Evolutionary conservation across 2,888 invertebrate species (phyloP).

Genomic region (Hesperia comma): DNA sequence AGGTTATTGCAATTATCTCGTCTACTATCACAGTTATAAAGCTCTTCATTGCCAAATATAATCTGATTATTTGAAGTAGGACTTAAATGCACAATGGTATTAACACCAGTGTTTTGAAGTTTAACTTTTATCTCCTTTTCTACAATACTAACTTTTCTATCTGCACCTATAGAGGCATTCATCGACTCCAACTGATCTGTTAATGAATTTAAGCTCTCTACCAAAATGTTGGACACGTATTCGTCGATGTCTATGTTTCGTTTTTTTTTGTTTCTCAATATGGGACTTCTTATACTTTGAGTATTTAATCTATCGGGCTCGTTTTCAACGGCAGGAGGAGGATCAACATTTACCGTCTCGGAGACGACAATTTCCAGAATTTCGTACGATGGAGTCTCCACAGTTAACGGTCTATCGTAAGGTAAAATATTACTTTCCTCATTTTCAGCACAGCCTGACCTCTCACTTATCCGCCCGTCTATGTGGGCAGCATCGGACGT

Average conservation of each 20-base stretch:
- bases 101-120: conserved; percentile 76
- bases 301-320: conserved; percentile 41
- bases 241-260: conserved; percentile 71
- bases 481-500: conserved; percentile 48
- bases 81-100: conserved; percentile 77
- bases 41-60: conserved; percentile 76
- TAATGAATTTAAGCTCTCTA: conserved; percentile 79
- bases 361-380: conserved; percentile 76
- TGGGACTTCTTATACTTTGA: conserved; percentile 42
- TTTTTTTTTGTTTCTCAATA: conserved; percentile 39
- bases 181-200: conserved; percentile 75
- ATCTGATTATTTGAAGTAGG: conserved; percentile 79
- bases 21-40: conserved; percentile 58
- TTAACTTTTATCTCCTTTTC: conserved; percentile 81
- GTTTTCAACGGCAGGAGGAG: conserved; percentile 44
- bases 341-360: conserved; percentile 59
- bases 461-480: conserved; percentile 54
- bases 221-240: conserved; percentile 79
- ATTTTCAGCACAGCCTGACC: conserved; percentile 51
- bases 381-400: conserved; percentile 63
- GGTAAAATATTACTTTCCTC: conserved; percentile 55
- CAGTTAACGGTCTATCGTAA: conserved; percentile 52
- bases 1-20: conserved; percentile 54
- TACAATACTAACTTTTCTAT: conserved; percentile 71
- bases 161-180: conserved; percentile 68